These are phyloP conservation scores for Rhinichthys klamathensis DNA, from an alignment of 2,113 vertebrate genomes.

Conservation along the genomic window DNA sequence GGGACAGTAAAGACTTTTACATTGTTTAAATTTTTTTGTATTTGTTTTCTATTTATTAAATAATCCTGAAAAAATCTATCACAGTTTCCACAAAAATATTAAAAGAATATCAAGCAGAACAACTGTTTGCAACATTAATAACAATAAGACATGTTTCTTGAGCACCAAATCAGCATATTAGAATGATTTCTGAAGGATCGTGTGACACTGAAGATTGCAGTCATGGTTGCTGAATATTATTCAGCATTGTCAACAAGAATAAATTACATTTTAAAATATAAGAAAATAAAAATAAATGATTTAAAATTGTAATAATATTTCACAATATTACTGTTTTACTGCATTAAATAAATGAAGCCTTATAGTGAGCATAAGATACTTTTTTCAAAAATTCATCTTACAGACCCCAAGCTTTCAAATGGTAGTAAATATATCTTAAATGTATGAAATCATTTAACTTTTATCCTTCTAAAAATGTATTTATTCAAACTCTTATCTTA, in stretches of 20 bases:
- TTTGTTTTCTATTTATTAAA: too few species aligned
- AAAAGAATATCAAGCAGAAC: not conserved
- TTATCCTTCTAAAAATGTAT: too few species aligned
- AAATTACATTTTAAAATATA: not conserved
- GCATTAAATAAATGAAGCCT: too few species aligned
- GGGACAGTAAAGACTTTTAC: not conserved
- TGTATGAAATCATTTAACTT: too few species aligned
- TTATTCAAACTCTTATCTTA: constrained; percentile 22
- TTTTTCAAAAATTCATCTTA: too few species aligned
- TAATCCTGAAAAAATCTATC: not conserved
- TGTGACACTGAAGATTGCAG: not conserved
- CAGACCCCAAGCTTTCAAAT: too few species aligned
- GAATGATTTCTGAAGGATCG: not conserved
- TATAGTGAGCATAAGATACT: too few species aligned
- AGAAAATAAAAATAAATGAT: not conserved
- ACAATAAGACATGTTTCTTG: not conserved
- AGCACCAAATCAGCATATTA: not conserved
- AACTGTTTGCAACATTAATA: not conserved
- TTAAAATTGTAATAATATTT: not conserved
- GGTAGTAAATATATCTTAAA: too few species aligned
- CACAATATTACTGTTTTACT: not conserved
- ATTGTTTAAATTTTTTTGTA: not conserved
- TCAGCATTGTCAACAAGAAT: not conserved
- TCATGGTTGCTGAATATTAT: not conserved
- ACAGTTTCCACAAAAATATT: not conserved